Percentiles rank a stretch among this genome's conserved stretches.
phyloP scores from a whole-genome alignment of 2,113 vertebrate genomes.

The Odontesthes bonariensis region DNA sequence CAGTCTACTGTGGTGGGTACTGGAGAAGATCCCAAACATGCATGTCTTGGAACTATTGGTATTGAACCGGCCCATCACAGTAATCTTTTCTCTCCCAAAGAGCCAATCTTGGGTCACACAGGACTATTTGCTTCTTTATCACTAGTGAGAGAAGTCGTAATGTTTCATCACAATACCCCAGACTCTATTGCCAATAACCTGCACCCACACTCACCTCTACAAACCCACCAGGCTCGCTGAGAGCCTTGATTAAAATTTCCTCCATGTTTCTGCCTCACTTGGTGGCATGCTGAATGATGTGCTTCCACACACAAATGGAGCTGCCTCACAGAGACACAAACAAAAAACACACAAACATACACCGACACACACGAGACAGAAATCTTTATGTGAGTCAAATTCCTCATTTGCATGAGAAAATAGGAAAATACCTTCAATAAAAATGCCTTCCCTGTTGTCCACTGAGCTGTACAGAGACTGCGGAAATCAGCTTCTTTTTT shows the following conservation, averaged over 20 bases:
- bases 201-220: conserved; percentile 40
- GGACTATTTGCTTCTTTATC: conserved; percentile 68
- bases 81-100: conserved; percentile 40
- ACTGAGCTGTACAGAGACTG: conserved; percentile 48
- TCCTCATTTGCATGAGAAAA: conserved; percentile 72
- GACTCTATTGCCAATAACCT: conserved; percentile 61
- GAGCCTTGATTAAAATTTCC: conserved; percentile 78
- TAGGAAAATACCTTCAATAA: conserved; percentile 59
- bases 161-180: conserved; percentile 61
- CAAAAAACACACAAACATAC: conserved; percentile 13
- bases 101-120: conserved; percentile 43
- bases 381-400: conserved; percentile 60
- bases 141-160: conserved; percentile 55
- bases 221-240: conserved; percentile 57
- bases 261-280: conserved; percentile 67
- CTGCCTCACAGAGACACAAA: conserved; percentile 16
- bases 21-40: conserved; percentile 48
- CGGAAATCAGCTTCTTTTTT: conserved; percentile 48
- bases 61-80: conserved; percentile 32
- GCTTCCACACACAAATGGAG: conserved; percentile 66
- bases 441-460: conserved; percentile 41
- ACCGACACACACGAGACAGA: conserved; percentile 23
- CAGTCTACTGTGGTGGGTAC: conserved; percentile 34
- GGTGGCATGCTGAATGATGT: conserved; percentile 68
- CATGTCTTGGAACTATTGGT: conserved; percentile 40